These are phyloP conservation scores for Spheniscus mendiculus DNA, from an alignment of 2,113 vertebrate genomes.

Conservation along the genomic window DNA sequence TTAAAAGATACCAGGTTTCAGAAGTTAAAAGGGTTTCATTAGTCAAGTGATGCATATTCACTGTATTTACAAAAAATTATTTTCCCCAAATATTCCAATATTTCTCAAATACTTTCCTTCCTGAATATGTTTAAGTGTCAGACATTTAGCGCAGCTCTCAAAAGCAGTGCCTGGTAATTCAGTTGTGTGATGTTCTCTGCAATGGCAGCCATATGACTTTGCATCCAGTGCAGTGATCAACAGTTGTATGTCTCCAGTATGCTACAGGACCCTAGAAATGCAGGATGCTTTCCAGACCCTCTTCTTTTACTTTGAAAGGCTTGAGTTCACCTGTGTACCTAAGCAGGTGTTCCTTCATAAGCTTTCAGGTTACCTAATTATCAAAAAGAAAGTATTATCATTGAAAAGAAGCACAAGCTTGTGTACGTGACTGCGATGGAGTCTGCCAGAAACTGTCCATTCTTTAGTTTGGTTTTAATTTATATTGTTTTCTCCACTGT, in stretches of 20 bases:
- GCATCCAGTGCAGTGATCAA: fast-evolving
- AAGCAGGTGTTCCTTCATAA: neutral
- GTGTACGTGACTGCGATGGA: neutral
- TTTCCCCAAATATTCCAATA: neutral
- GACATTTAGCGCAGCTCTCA: neutral
- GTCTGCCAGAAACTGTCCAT: neutral
- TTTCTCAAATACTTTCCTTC: neutral
- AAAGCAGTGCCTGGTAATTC: neutral
- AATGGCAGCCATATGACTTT: neutral
- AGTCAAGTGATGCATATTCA: neutral
- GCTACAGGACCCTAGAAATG: neutral
- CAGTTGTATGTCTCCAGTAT: neutral
- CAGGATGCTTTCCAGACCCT: neutral
- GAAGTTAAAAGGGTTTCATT: neutral
- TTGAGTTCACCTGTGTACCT: neutral
- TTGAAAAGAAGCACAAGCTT: neutral
- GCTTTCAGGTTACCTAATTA: neutral
- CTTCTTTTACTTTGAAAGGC: neutral
- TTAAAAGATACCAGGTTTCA: neutral
- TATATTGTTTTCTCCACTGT: neutral
- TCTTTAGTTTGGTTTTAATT: neutral
- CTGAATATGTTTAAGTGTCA: neutral
- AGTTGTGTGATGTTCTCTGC: neutral
- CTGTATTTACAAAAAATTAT: neutral
- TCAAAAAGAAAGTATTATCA: neutral